Base-by-base conservation (phyloP, 2,797 vertebrate genomes). In the Pseudomugil gertrudae region DNA sequence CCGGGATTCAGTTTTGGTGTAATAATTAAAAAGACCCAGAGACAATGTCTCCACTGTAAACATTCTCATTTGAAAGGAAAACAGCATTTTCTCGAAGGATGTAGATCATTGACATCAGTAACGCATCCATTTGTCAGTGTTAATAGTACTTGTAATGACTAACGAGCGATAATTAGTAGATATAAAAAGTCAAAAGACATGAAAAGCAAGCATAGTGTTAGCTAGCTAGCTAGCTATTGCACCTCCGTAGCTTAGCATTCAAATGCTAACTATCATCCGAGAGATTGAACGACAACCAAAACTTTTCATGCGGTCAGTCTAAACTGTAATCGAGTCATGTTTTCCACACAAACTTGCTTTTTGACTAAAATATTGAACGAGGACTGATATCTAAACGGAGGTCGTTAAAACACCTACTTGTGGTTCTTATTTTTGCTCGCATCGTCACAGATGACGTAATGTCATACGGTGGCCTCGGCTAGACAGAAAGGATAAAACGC, bases 381-480 rank as follows among this genome's bases (percentile, higher is more conserved):
- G 10, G 4, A 50, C 2, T 26, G 23, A 26, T 50, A 0, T 23
- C 43, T 23, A 27, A 3, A 43, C 47, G 9, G 1, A 27, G 61
- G n/a, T 64, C 63, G 57, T 50, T 17, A 0, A 23, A 9, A 69
- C 57, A 33, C 62, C 14, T 26, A 71, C 45, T 56, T 23, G 19
- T 59, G 24, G 11, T 74, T 19, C 74, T 86, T 92, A 86, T 91
- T 91, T 67, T 87, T 81, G 69, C 59, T 81, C 62, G 30, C 91
- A 87, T 85, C 80, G 82, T 90, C 82, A 82, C 6, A 0, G 0
- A 0, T 1, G 11, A 21, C 63, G 52, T 3, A 55, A 35, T 2
- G 11, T 1, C 2, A 32, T 89, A 94, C 92, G 91, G 93, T 88
- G 85, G 86, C 91, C 87, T 2, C 0, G 0, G 0, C 0, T 1